Base-by-base conservation (phyloP, 2,888 invertebrate species). In the Acanthopleura granulata region DNA sequence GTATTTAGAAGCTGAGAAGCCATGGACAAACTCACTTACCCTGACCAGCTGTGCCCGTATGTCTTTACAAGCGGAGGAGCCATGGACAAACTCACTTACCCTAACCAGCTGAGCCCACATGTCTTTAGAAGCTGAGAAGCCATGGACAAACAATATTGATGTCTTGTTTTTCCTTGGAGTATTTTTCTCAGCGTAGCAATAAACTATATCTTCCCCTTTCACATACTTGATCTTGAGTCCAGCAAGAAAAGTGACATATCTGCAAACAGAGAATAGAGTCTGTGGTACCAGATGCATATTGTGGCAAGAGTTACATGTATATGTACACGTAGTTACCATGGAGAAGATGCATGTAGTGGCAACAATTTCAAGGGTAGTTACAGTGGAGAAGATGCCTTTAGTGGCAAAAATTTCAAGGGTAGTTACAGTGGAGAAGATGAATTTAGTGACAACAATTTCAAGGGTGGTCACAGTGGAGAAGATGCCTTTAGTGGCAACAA, bases 111-210 rank as follows among this genome's bases (percentile, higher is more conserved):
- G 82, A 0, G 84, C 83, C 87, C 87, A 88, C 86, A 87, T 86
- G 72, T 86, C 86, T 76, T 87, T 88, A 61, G 83, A 83, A 40
- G 87, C 85, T 9, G 86, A 84, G 77, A 87, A 88, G 4, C 88
- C 88, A 81, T 88, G 88, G 9, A 88, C 69, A 14, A 87, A 76
- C 0, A 88, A 69, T 30, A 88, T 84, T 69, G 83, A 83, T 30
- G 82, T 77, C 61, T 80, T 81, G 22, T 79, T 82, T 73, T 81
- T 79, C 1, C 74, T 76, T 40, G 73, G 74, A 11, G 74, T 77
- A 0, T 86, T 86, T 72, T 83, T 84, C 80, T 88, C 87, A 30
- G 84, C 87, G 77, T 86, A 87, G 71, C 83, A 84, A 62, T 85
- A 82, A 0, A 75, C 77, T 71, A 84, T 77, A 14, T 83, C 83